A percentile compares a stretch with the other conserved stretches of the same genome.
Conservation (phyloP, 2,888 invertebrate genomes). For the Anagyrus pseudococci region DNA sequence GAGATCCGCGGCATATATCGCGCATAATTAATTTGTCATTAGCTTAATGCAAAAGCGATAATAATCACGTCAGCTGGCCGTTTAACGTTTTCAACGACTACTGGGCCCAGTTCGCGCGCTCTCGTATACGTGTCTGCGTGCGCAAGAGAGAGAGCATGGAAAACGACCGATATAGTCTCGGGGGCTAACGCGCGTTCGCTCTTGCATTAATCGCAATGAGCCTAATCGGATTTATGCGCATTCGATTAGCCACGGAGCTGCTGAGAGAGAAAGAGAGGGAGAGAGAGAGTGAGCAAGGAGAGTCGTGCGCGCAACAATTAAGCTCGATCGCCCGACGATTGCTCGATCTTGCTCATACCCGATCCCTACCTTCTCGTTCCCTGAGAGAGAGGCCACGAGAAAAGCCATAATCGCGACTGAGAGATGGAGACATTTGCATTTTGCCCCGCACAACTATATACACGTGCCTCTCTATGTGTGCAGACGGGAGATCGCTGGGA, state of each 20-base stretch:
- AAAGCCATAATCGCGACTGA: neutral
- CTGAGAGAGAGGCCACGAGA: neutral
- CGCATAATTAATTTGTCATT: slow-evolving; percentile 30
- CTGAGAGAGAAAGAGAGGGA: too few relatives aligned
- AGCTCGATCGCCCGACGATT: slow-evolving; percentile 29
- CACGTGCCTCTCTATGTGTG: too few relatives aligned
- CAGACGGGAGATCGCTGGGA: too few relatives aligned
- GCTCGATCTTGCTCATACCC: slow-evolving; percentile 3
- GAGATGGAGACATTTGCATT: slow-evolving; percentile 16
- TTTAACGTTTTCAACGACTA: slow-evolving; percentile 17
- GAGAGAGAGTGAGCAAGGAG: neutral
- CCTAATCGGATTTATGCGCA: slow-evolving; percentile 37
- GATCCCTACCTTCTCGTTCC: neutral
- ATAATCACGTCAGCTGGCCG: slow-evolving; percentile 11
- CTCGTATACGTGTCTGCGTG: neutral
- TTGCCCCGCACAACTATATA: too few relatives aligned
- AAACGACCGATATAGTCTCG: neutral
- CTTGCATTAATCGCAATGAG: slow-evolving; percentile 20
- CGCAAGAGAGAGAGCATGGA: too few relatives aligned
- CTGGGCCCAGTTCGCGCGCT: neutral
- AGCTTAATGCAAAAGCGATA: slow-evolving; percentile 2
- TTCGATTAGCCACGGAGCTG: slow-evolving; percentile 24
- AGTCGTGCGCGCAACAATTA: slow-evolving; percentile 28
- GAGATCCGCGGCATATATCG: neutral
- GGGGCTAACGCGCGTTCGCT: neutral